A percentile compares a stretch with the other conserved stretches of the same genome.
phyloP scores from a whole-genome alignment of 2,797 vertebrate genomes.

The Mormyrops attenuatus region DNA sequence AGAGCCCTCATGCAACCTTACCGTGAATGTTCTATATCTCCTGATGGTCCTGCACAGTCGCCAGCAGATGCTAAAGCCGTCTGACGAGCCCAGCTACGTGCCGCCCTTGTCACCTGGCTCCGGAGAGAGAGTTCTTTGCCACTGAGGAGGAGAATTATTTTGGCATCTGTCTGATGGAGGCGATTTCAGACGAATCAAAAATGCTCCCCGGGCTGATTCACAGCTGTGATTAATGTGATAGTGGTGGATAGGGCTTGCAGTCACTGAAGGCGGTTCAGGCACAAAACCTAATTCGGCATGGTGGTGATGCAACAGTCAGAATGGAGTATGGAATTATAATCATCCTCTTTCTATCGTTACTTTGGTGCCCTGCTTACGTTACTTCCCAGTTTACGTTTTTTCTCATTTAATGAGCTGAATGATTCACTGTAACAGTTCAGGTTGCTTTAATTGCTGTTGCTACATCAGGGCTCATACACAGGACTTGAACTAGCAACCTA shows the following conservation, averaged over 20 bases:
- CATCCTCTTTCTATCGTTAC: neutral
- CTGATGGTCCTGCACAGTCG: neutral
- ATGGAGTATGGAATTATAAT: neutral
- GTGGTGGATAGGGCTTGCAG: slow-evolving; percentile 16
- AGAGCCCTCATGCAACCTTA: neutral
- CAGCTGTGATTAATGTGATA: slow-evolving; percentile 39
- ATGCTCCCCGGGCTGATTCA: slow-evolving; percentile 51
- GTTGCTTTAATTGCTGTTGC: neutral
- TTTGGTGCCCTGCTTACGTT: neutral
- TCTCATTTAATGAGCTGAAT: neutral
- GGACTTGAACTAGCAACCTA: neutral
- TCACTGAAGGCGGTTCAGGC: neutral
- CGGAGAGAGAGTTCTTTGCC: slow-evolving; percentile 45
- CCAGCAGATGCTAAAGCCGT: neutral
- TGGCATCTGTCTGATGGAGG: slow-evolving; percentile 44
- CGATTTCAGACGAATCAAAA: slow-evolving; percentile 64
- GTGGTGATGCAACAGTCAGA: neutral
- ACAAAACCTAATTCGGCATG: neutral
- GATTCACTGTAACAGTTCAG: neutral
- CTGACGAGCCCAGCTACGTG: neutral
- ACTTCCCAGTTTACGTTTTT: neutral
- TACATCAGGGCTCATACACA: neutral
- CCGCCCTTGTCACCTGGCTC: neutral
- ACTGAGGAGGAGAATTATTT: slow-evolving; percentile 47
- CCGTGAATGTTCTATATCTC: neutral